Percentiles rank a stretch among this genome's conserved stretches.
phyloP scores from a whole-genome alignment of 2,113 vertebrate genomes.

The Tor tambroides region DNA sequence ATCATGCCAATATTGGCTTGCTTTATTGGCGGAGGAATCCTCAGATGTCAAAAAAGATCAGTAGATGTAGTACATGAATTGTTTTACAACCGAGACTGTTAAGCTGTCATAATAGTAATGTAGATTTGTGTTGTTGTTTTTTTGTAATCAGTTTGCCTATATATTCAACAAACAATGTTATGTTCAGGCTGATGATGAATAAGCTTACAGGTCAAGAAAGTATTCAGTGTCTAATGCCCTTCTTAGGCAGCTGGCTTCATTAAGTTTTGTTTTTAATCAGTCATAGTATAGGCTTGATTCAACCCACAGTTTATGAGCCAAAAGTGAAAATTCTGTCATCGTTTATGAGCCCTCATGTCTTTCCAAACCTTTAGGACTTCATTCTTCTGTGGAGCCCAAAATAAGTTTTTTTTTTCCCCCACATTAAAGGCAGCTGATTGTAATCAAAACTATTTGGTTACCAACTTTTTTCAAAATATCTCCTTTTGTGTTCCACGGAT shows the following conservation, averaged over 20 bases:
- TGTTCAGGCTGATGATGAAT: background rate
- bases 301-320: background rate
- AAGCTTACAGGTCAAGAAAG: background rate
- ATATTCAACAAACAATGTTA: background rate
- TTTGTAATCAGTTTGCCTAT: no score
- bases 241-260: background rate
- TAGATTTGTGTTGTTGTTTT: background rate
- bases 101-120: background rate
- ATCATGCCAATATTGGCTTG: background rate
- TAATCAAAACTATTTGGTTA: no score
- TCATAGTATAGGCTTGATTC: background rate
- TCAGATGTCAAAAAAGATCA: background rate
- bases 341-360: background rate
- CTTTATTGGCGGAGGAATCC: background rate
- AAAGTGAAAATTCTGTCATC: no score
- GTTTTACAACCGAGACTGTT: background rate
- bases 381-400: background rate
- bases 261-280: background rate
- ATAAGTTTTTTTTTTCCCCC: background rate
- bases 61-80: background rate
- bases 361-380: background rate
- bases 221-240: no score
- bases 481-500: background rate
- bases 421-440: no score
- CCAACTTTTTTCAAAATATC: background rate